Evolutionary conservation across 2,113 vertebrate species (phyloP).

Genomic region (Laterallus jamaicensis): DNA sequence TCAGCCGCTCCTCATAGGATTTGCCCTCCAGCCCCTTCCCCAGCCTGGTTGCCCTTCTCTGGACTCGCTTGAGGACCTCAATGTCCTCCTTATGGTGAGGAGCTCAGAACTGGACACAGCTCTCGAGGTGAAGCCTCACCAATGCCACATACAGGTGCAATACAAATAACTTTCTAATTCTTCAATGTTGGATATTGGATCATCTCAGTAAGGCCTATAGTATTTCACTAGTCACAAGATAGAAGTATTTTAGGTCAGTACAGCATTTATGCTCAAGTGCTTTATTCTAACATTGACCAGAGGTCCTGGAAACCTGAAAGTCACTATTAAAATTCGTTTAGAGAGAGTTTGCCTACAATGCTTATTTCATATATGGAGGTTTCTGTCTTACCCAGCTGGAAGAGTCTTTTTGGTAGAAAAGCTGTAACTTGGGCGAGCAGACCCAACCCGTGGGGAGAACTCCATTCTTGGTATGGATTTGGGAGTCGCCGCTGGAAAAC

Average conservation of each 20-base stretch:
- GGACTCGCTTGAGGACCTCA: no score
- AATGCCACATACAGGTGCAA: no score
- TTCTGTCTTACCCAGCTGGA: conserved; percentile 73
- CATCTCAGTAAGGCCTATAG: not conserved
- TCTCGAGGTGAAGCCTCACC: no score
- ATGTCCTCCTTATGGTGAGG: no score
- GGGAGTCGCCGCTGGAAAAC: conserved; percentile 72
- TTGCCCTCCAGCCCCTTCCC: no score
- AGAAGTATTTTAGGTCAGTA: not conserved
- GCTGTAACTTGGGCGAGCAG: not conserved
- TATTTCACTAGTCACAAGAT: not conserved
- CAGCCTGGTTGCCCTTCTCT: no score
- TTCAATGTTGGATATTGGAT: not conserved
- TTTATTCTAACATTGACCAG: not conserved
- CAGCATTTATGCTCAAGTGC: not conserved
- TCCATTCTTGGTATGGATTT: conserved; percentile 27
- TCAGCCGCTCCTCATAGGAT: no score
- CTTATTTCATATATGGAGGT: not conserved
- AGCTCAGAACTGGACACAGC: no score
- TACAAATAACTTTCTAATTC: not conserved
- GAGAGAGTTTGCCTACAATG: not conserved
- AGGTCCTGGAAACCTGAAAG: not conserved
- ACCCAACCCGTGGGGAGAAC: not conserved
- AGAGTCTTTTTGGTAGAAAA: conserved; percentile 29
- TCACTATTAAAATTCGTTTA: not conserved